Conservation (phyloP, 2,797 vertebrate species). For the Myotis myotis region DNA sequence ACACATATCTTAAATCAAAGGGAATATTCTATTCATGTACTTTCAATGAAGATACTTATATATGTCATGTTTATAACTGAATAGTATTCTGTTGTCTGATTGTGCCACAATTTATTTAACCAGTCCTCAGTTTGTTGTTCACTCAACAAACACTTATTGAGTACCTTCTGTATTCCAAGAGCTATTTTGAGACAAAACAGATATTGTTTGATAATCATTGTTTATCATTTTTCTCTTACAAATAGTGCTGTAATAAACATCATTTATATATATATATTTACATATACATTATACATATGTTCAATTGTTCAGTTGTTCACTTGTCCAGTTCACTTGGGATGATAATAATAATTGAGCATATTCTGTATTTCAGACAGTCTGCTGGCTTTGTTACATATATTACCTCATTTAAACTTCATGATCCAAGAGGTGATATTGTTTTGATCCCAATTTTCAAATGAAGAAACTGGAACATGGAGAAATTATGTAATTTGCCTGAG, state of each 20-base stretch:
- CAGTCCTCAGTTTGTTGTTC: not conserved
- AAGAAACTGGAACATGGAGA: not conserved
- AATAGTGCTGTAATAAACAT: not conserved
- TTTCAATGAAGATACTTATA: constrained; percentile 18
- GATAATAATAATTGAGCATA: not conserved
- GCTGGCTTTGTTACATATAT: not conserved
- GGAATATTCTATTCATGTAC: not conserved
- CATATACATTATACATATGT: not conserved
- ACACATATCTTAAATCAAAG: constrained; percentile 29
- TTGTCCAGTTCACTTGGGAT: not conserved
- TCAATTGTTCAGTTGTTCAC: not conserved
- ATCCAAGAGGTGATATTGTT: not conserved
- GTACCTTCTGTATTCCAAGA: not conserved
- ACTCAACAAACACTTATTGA: constrained; percentile 23
- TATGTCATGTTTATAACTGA: constrained; percentile 1
- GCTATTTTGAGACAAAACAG: constrained; percentile 24
- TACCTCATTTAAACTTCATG: not conserved
- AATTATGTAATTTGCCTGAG: not conserved
- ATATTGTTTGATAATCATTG: not conserved
- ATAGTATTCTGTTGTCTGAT: not conserved
- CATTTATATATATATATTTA: not conserved
- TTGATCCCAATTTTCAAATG: not conserved
- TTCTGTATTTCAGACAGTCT: not conserved
- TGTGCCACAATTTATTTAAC: constrained; percentile 5
- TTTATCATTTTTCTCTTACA: constrained; percentile 13